Conservation (phyloP, 30 jellyfish, hydroid and myxozoan species). For the Euphysa ruthae region DNA sequence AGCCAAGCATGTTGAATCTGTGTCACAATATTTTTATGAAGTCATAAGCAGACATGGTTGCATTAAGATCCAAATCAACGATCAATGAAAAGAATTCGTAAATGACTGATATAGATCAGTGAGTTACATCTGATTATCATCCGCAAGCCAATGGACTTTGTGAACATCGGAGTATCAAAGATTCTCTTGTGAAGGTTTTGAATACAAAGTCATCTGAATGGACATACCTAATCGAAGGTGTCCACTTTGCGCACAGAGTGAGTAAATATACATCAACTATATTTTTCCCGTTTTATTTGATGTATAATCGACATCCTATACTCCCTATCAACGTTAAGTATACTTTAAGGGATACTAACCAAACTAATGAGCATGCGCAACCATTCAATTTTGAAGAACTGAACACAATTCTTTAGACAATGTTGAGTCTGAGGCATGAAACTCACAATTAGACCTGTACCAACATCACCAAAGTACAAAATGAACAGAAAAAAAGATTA, state of each 20-base stretch:
- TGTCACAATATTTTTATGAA: not conserved
- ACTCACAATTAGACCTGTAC: not conserved
- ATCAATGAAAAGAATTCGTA: not conserved
- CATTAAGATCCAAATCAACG: not conserved
- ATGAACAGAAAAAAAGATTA: not conserved
- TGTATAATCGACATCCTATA: constrained; percentile 7
- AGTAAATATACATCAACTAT: not conserved
- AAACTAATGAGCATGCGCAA: not conserved
- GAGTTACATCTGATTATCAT: not conserved
- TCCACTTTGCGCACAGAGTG: not conserved
- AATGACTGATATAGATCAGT: not conserved
- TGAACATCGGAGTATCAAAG: too few relatives aligned
- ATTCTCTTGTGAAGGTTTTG: not conserved
- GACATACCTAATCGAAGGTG: constrained; percentile 1
- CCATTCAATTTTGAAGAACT: not conserved
- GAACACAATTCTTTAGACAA: not conserved
- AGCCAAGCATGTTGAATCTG: not conserved
- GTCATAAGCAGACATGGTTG: not conserved
- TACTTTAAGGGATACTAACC: not conserved
- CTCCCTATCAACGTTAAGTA: too few relatives aligned
- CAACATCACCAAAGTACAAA: too few relatives aligned
- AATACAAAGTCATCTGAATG: not conserved
- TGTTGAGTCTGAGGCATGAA: not conserved
- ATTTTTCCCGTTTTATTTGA: not conserved
- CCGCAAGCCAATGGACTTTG: too few relatives aligned